Evolutionary conservation across 2,888 invertebrate species (phyloP), one percentile per base, ranked within the genome.

Genomic region (Drosophila diplacantha): DNA sequence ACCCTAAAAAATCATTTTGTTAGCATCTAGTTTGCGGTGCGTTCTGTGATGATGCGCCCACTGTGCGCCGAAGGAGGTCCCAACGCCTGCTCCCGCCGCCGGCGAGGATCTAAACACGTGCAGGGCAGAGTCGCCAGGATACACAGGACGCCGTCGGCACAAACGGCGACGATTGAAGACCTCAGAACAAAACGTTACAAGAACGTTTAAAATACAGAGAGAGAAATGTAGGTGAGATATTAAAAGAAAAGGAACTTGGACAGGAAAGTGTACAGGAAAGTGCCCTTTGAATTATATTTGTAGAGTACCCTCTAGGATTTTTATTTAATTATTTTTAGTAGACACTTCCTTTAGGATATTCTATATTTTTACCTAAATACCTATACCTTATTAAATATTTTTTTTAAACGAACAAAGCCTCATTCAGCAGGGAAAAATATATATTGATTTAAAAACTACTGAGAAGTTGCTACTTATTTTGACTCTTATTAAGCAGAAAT

Each of bases 21-120:
- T 82, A 76, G 74, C 83, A 74, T 74, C 81, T 81, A 83, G 83
- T 81, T 81, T 78, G 78, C 78, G 78, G 78, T 83, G 39, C 78
- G 79, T 78, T 53, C 71, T 59, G 61, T 81, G 78, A 62, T 72
- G 65, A 69, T 49, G 64, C 52, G 47, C 79, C 79, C 66, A 78
- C 76, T 77, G 78, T 83, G 79, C 73, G 22, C 47, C 83, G 46
- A 81, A 81, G 83, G 81, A 75, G 64, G 59, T 24, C 35, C 22
- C 26, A 44, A 29, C 18, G 46, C 29, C 46, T 14, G 29, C 46
- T 46, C 16, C 34, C 41, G 18, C 32, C 16, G 37, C n/a, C 32
- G 34, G 14, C 7, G 14, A 20, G 37, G 11, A 37, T 24, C 29
- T 70, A 81, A 83, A 83, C 83, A 83, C 81, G 83, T 83, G 77